Evolutionary conservation across 2,797 vertebrate genomes (phyloP).

Genomic region (Acipenser oxyrinchus): DNA sequence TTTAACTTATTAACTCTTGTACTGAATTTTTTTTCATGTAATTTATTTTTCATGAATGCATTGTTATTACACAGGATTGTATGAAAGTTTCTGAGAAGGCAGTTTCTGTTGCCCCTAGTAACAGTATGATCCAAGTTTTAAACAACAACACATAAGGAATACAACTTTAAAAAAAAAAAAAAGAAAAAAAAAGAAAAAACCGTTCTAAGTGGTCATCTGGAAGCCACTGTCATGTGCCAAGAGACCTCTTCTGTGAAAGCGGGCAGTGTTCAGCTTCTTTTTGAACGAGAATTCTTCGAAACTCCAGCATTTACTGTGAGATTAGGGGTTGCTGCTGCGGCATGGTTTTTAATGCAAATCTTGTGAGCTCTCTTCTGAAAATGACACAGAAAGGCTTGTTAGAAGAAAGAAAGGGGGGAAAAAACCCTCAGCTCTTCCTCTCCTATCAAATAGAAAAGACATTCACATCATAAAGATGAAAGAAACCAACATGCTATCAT

Average conservation of each 20-base stretch:
- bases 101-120: too few species aligned
- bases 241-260: constrained; percentile 38
- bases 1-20: too few species aligned
- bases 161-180: too few species aligned
- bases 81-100: too few species aligned
- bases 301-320: constrained; percentile 58
- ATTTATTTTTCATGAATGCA: too few species aligned
- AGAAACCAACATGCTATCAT: constrained; percentile 55
- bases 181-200: too few species aligned
- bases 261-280: constrained; percentile 47
- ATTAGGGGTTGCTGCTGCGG: constrained; percentile 52
- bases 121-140: too few species aligned
- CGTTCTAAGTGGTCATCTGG: too few species aligned
- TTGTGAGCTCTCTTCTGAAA: constrained; percentile 45
- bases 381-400: constrained; percentile 17
- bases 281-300: constrained; percentile 65
- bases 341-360: constrained; percentile 56
- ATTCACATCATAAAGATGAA: constrained; percentile 66
- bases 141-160: too few species aligned
- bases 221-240: background rate
- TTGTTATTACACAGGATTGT: too few species aligned
- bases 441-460: constrained; percentile 60
- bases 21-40: too few species aligned
- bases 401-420: constrained; percentile 20
- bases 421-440: constrained; percentile 51